Conservation (phyloP, 1,140 invertebrate species). For the Rhagoletis pomonella region DNA sequence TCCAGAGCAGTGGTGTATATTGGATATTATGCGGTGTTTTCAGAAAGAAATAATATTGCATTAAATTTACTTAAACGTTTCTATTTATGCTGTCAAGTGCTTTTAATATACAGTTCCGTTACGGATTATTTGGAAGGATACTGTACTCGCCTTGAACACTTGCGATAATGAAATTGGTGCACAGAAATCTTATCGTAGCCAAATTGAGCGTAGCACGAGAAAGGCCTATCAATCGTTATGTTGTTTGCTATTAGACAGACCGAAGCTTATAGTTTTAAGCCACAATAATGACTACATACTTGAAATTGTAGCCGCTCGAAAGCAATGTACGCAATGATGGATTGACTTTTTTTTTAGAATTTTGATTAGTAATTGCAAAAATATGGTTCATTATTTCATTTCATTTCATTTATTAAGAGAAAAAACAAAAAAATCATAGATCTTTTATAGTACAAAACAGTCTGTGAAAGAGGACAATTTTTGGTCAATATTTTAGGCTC, state of each 20-base stretch:
- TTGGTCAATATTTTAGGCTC: too few species aligned
- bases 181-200: conserved; percentile 25
- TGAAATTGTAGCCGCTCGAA: neutral
- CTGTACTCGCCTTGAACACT: neutral
- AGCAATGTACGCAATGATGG: too few species aligned
- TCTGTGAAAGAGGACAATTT: too few species aligned
- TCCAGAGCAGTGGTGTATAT: neutral
- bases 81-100: neutral
- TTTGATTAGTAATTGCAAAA: too few species aligned
- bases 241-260: neutral
- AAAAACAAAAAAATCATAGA: too few species aligned
- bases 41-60: neutral
- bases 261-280: neutral
- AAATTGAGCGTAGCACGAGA: neutral
- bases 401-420: too few species aligned
- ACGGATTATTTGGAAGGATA: too few species aligned
- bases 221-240: neutral
- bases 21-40: neutral
- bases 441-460: too few species aligned
- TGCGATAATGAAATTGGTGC: neutral
- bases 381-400: too few species aligned
- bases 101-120: too few species aligned
- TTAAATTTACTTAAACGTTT: neutral
- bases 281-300: neutral
- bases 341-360: too few species aligned